Evolutionary conservation across 2,113 vertebrate genomes (phyloP).

Genomic region (Catharus bicknelli): DNA sequence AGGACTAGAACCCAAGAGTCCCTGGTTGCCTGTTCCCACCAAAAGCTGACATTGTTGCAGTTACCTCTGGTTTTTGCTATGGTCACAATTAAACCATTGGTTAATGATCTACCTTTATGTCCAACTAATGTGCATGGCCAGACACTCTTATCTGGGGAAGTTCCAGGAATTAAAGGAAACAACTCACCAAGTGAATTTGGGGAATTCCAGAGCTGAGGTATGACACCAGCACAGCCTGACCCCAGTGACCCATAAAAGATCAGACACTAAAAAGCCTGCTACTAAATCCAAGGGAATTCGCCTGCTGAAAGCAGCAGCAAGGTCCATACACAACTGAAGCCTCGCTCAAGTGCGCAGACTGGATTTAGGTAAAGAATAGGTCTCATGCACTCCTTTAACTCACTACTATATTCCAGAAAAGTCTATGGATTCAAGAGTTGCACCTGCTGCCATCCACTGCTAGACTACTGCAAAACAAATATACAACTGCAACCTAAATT

Average conservation of each 20-base stretch:
- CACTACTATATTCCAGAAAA: not conserved
- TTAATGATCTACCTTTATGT: constrained; percentile 29
- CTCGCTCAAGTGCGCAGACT: not conserved
- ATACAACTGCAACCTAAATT: not conserved
- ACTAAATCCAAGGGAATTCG: not conserved
- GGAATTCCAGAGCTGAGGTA: not conserved
- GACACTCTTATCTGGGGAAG: not conserved
- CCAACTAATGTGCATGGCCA: not conserved
- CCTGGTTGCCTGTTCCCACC: not conserved
- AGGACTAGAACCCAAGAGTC: not conserved
- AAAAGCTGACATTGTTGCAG: not conserved
- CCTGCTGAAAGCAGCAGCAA: not conserved
- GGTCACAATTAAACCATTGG: not conserved
- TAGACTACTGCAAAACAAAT: not conserved
- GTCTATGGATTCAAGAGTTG: not conserved
- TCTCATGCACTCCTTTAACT: not conserved
- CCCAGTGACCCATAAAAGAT: not conserved
- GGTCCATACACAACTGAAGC: not conserved
- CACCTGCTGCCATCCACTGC: not conserved
- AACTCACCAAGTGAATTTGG: not conserved
- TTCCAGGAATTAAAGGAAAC: constrained; percentile 18
- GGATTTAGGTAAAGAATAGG: not conserved
- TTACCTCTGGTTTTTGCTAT: not conserved
- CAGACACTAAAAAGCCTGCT: not conserved
- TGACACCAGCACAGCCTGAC: not conserved